These are phyloP conservation scores for Archegozetes longisetosus DNA, from an alignment of 1,140 invertebrate species.

Conservation along the genomic window DNA sequence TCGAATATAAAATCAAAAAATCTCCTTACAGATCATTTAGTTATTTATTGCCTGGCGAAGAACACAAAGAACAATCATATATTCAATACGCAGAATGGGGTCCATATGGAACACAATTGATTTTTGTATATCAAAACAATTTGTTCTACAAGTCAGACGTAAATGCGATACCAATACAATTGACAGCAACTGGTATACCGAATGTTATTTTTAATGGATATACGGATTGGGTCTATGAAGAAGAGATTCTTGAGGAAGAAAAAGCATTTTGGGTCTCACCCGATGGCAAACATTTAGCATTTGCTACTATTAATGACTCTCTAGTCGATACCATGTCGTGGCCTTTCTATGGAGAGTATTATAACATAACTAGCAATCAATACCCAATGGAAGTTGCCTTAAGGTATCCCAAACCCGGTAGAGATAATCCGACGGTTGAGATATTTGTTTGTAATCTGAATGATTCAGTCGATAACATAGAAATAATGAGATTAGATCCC, in stretches of 20 bases:
- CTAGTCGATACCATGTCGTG: conserved; percentile 19
- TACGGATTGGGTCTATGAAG: conserved; percentile 31
- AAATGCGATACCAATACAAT: conserved; percentile 5
- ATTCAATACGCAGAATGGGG: conserved; percentile 30
- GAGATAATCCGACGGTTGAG: conserved; percentile 18
- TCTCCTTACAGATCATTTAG: no score
- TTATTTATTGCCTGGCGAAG: no score
- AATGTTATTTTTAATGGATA: conserved; percentile 30
- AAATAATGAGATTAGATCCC: background rate
- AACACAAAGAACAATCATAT: no score
- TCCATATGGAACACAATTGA: conserved; percentile 25
- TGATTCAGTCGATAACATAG: background rate
- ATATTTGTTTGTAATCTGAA: conserved; percentile 1
- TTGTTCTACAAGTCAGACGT: conserved; percentile 26
- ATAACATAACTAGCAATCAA: conserved; percentile 4
- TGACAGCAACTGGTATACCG: conserved; percentile 14
- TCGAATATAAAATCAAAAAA: no score
- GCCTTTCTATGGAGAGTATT: conserved; percentile 19
- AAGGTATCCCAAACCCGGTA: conserved; percentile 20
- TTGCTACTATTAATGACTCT: conserved; percentile 28
- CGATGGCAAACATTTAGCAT: conserved; percentile 24
- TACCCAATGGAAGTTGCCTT: conserved; percentile 1
- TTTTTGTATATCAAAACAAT: conserved; percentile 30
- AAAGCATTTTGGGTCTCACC: conserved; percentile 31
- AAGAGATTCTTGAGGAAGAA: conserved; percentile 28